Evolutionary conservation across 1,140 invertebrate genomes (phyloP).

Genomic region (Drosophila prosaltans): DNA sequence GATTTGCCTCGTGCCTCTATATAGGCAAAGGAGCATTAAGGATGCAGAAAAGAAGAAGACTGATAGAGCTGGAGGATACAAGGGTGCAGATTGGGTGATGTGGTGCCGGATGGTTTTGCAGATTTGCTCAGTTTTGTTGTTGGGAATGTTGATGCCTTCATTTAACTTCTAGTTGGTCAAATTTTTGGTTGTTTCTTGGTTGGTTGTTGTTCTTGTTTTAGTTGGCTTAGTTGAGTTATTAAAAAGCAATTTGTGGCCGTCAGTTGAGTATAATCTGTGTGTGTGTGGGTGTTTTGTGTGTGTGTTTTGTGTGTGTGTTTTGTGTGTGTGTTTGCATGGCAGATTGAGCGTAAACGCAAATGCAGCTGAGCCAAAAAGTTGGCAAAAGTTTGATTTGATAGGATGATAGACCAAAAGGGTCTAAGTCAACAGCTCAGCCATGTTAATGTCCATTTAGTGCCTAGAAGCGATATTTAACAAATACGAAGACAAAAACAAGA

Average conservation of each 20-base stretch:
- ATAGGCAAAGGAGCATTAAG: slow-evolving; percentile 3
- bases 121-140: slow-evolving; percentile 46
- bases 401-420: slow-evolving; percentile 32
- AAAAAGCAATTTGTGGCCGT: slow-evolving; percentile 78
- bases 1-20: slow-evolving; percentile 44
- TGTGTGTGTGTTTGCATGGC: slow-evolving; percentile 56
- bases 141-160: slow-evolving; percentile 64
- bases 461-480: not conserved
- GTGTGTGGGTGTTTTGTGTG: slow-evolving; percentile 60
- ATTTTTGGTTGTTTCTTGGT: slow-evolving; percentile 44
- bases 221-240: slow-evolving; percentile 79
- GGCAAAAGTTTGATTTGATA: slow-evolving; percentile 27
- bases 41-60: not conserved
- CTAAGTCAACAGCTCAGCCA: slow-evolving; percentile 49
- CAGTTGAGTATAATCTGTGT: slow-evolving; percentile 33
- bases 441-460: slow-evolving; percentile 34
- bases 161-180: slow-evolving; percentile 70
- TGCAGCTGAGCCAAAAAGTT: slow-evolving; percentile 63
- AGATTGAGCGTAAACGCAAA: slow-evolving; percentile 69
- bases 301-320: slow-evolving; percentile 33
- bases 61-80: not conserved
- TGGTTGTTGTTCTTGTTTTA: slow-evolving; percentile 47
- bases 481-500: not conserved
- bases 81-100: not conserved
- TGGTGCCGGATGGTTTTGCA: slow-evolving; percentile 40